Evolutionary conservation across 2,888 invertebrate species (phyloP).

Genomic region (Tinea trinotella): DNA sequence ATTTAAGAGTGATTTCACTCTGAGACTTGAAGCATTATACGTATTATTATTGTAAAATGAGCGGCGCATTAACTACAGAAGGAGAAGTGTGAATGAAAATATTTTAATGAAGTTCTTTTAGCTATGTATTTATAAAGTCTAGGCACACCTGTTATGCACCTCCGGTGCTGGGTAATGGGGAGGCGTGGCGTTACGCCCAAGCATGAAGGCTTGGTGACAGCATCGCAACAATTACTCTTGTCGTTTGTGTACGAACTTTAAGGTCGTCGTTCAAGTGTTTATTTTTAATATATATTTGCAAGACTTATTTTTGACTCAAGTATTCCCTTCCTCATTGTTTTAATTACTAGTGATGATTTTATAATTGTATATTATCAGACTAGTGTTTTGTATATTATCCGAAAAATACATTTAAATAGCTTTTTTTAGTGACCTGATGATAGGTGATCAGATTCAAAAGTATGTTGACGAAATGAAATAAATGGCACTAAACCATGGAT

Average conservation of each 20-base stretch:
- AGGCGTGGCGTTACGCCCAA: slow-evolving; percentile 62
- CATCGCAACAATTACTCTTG: slow-evolving; percentile 22
- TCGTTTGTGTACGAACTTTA: neutral
- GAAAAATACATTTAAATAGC: too few species aligned
- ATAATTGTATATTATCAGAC: too few species aligned
- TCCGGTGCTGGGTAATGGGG: slow-evolving; percentile 43
- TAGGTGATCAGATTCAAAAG: too few species aligned
- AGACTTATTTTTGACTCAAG: neutral
- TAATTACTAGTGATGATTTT: neutral
- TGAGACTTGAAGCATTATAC: too few species aligned
- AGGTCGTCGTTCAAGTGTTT: neutral
- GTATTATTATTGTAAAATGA: neutral
- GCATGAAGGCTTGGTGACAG: slow-evolving; percentile 45
- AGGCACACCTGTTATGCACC: slow-evolving; percentile 16
- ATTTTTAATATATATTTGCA: neutral
- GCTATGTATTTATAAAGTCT: slow-evolving; percentile 13
- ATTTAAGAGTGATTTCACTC: neutral
- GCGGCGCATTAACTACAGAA: neutral
- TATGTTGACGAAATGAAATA: too few species aligned
- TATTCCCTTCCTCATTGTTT: neutral
- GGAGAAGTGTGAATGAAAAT: neutral
- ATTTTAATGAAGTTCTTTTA: slow-evolving; percentile 14
- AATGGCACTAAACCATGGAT: too few species aligned
- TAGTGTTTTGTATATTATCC: too few species aligned
- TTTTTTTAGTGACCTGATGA: too few species aligned